phyloP scores from a whole-genome alignment of 2,113 vertebrate genomes.

The Micronycteris hirsuta region DNA sequence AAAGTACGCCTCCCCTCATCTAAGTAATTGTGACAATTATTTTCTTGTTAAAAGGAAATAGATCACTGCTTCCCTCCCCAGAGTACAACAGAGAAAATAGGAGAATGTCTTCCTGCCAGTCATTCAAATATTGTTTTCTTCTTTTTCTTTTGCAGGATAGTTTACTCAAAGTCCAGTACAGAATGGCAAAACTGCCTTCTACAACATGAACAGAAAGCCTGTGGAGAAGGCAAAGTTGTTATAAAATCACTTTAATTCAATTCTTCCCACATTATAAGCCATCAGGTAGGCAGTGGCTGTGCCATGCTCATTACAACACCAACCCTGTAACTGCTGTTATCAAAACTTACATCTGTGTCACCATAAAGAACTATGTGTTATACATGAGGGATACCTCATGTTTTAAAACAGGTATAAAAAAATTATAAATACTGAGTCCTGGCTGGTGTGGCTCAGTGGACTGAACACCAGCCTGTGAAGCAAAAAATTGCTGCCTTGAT shows the following conservation, averaged over 20 bases:
- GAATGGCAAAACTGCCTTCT: constrained; percentile 77
- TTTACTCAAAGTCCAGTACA: constrained; percentile 85
- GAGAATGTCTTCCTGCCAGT: neutral
- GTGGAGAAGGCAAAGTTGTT: constrained; percentile 77
- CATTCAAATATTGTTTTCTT: neutral
- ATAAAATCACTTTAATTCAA: constrained; percentile 83
- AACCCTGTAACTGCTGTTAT: constrained; percentile 82
- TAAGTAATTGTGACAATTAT: neutral
- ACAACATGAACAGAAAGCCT: constrained; percentile 78
- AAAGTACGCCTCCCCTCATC: neutral
- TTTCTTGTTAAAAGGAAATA: neutral
- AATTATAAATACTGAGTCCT: constrained; percentile 77
- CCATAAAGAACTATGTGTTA: constrained; percentile 79
- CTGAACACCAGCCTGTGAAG: no score
- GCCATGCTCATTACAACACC: constrained; percentile 79
- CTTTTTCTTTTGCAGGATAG: constrained; percentile 67
- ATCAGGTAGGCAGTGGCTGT: constrained; percentile 75
- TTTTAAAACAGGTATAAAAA: constrained; percentile 86
- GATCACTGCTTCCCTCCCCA: neutral
- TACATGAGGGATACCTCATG: constrained; percentile 75
- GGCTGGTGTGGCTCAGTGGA: no score
- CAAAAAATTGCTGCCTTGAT: no score
- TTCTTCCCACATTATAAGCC: constrained; percentile 79
- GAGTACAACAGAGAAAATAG: neutral
- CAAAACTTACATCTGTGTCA: constrained; percentile 87